Percentiles rank a stretch among this genome's conserved stretches.
Evolutionary conservation across 2,113 vertebrate species (phyloP).

Genomic region (Anthoscopus minutus): DNA sequence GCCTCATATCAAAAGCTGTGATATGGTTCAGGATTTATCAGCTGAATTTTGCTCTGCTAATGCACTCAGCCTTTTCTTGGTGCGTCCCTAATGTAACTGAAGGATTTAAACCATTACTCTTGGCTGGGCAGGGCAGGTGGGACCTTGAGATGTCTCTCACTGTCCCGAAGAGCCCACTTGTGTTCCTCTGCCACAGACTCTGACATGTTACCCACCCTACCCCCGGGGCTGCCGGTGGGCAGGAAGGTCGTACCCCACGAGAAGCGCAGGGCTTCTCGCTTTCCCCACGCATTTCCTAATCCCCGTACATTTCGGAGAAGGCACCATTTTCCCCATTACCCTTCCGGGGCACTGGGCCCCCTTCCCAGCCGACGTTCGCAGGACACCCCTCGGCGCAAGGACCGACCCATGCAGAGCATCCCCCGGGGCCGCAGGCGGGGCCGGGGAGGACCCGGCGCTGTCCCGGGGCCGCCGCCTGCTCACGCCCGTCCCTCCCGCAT

Average conservation of each 20-base stretch:
- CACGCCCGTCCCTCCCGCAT: not conserved
- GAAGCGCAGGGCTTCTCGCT: not conserved
- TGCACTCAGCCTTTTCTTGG: not conserved
- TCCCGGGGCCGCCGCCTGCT: not conserved
- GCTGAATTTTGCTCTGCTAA: not conserved
- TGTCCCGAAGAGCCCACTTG: not conserved
- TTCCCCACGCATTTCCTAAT: not conserved
- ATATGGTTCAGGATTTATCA: not conserved
- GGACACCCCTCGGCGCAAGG: not conserved
- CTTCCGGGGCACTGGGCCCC: not conserved
- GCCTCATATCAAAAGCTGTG: not conserved
- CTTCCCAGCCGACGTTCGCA: not conserved
- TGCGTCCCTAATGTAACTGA: rapidly evolving
- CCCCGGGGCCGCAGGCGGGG: not conserved
- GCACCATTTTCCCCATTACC: not conserved
- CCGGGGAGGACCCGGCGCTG: not conserved
- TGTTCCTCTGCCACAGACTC: not conserved
- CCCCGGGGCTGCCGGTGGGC: not conserved
- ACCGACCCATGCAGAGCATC: not conserved
- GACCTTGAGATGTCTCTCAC: not conserved
- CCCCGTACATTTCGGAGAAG: not conserved
- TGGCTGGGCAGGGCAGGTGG: not conserved
- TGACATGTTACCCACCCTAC: not conserved
- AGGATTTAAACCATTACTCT: not conserved
- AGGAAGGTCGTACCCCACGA: not conserved